Base-by-base conservation (phyloP, 2,113 vertebrate species). In the Oxyura jamaicensis region DNA sequence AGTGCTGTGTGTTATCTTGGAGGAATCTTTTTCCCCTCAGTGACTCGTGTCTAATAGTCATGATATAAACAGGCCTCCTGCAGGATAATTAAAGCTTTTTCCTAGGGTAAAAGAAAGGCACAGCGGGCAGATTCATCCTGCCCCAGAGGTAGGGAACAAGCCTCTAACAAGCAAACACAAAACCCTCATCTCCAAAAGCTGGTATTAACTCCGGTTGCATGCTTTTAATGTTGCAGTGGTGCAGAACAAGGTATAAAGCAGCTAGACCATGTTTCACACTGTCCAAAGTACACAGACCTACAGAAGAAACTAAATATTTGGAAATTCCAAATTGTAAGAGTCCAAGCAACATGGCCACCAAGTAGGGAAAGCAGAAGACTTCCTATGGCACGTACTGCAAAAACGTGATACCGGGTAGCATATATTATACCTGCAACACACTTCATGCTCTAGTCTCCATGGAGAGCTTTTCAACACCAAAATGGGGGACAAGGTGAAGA, bases 381-480 rank as follows among this genome's bases (percentile, higher is more conserved):
- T 91, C 35, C 62, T n/a, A 31, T 3, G 12, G 41, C 33, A 85
- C 78, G 28, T 52, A 35, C 21, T 73, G 53, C 6, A 95, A 63
- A 84, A 84, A 78, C 56, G 14, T 48, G n/a, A 17, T 33, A 73
- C 53, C 14, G 20, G 6, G 44, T 11, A 66, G 25, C 17, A 26
- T 31, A 17, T 21, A 12, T 69, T 84, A 46, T 76, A 89, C 53
- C 88, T 92, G 74, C 73, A 82, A 42, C 35, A 72, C 10, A 36
- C 66, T 89, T 76, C 53, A 67, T 17, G 59, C 46, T 42, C 31
- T 77, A 58, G 58, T 94, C 88, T 92, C 84, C 19, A 3, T 20
- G 85, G 91, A 95, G 86, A 39, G 7, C 20, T 95, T 93, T 82
- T 65, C 74, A 95, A 96, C 85, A 42, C 84, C 82, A 66, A 65